Base-by-base conservation (phyloP, 2,113 vertebrate genomes). In the Gila orcuttii region DNA sequence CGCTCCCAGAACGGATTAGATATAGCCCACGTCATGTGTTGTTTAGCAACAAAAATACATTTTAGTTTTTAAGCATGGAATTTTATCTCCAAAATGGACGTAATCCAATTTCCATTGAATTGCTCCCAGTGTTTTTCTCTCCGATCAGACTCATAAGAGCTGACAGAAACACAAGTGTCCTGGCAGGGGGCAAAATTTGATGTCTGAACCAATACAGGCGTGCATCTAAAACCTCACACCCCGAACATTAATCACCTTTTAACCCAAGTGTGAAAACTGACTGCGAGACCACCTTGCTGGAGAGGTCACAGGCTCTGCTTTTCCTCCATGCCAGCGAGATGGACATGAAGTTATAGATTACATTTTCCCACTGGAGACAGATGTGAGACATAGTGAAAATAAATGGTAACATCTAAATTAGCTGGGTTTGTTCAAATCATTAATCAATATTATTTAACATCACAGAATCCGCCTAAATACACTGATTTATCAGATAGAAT, bases 41-140 rank as follows among this genome's bases (percentile, higher is more conserved):
- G 55, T 86, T 90, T 82, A 82, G 86, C 52, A 25, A 60, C 82
- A 86, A 77, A 89, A 86, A 90, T 82, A 83, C 83, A 89, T 89
- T 88, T 90, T 88, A 39, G 87, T 91, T 83, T 92, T 89, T 68
- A 86, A 87, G 52, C 83, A 42, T 77, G 77, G 79, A 42, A 79
- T 88, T 88, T 86, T 85, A 91, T 88, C 89, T 88, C 78, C 50
- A 39, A 87, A 89, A 90, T 88, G 86, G 88, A 86, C 80, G 84
- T 90, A 91, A 91, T 92, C 87, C 88, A 91, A 90, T 91, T 91
- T 90, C 82, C 87, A 88, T 89, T 79, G 84, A 90, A 90, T 89
- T 84, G 85, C 88, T 87, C 69, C 71, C 47, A 84, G 86, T 81
- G 66, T 85, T 76, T 87, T 85, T 76, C 71, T 52, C 71, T 39